These are phyloP conservation scores for Paramisgurnus dabryanus DNA, from an alignment of 2,113 vertebrate genomes.

Conservation along the genomic window DNA sequence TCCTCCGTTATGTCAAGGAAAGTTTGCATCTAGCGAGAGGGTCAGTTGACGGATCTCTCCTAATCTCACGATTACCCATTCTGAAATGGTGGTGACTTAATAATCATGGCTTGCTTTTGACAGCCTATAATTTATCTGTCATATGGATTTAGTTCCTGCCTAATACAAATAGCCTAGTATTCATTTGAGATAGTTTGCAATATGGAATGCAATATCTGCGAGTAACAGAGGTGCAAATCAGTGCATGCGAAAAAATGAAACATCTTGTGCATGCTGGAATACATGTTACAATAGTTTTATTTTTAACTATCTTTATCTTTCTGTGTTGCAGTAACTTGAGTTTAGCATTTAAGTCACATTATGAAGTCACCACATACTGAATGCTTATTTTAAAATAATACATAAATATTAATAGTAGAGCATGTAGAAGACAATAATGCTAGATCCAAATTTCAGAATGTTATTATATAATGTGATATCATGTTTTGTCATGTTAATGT, in stretches of 20 bases:
- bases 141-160: not conserved
- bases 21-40: slow-evolving; percentile 24
- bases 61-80: slow-evolving; percentile 24
- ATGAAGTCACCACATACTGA: slow-evolving; percentile 52
- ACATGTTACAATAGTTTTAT: not conserved
- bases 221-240: not conserved
- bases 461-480: slow-evolving; percentile 7
- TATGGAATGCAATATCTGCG: not conserved
- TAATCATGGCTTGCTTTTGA: slow-evolving; percentile 44
- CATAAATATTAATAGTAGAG: too few relatives aligned
- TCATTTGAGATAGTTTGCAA: not conserved
- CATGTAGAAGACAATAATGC: too few relatives aligned
- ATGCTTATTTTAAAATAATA: not conserved
- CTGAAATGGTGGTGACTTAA: slow-evolving; percentile 60
- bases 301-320: not conserved
- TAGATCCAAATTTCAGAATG: not conserved
- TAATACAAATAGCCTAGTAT: not conserved
- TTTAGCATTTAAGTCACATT: slow-evolving; percentile 16
- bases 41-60: slow-evolving; percentile 35
- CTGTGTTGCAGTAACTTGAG: not conserved
- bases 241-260: not conserved
- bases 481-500: not conserved
- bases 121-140: slow-evolving; percentile 10
- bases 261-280: slow-evolving; percentile 33
- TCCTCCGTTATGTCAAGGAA: slow-evolving; percentile 32